Percentiles rank a stretch among this genome's conserved stretches.
phyloP scores from a whole-genome alignment of 2,797 vertebrate genomes.

The Triplophysa bombifrons region DNA sequence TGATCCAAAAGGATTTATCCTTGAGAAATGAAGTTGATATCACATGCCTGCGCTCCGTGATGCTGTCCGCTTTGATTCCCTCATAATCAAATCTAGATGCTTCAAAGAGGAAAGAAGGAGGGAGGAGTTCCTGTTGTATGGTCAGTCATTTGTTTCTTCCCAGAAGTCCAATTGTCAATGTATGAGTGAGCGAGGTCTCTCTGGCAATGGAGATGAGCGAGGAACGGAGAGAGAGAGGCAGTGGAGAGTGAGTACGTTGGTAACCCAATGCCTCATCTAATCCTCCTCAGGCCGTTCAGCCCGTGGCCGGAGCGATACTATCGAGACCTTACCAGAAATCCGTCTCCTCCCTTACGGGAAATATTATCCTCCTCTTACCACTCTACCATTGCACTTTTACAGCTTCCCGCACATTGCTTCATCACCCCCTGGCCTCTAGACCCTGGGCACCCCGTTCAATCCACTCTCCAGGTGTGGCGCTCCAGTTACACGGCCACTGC shows the following conservation, averaged over 20 bases:
- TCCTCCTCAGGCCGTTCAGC: slow-evolving; percentile 42
- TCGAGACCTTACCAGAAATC: slow-evolving; percentile 76
- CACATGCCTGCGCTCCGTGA: not conserved
- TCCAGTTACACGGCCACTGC: slow-evolving; percentile 27
- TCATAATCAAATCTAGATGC: slow-evolving; percentile 23
- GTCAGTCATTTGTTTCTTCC: slow-evolving; percentile 49
- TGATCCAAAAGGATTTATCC: not conserved
- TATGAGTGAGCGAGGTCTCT: slow-evolving; percentile 35
- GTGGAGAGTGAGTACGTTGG: slow-evolving; percentile 47
- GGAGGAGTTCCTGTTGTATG: slow-evolving; percentile 41
- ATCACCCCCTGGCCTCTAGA: slow-evolving; percentile 50
- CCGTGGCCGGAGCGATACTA: slow-evolving; percentile 72
- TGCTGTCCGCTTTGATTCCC: not conserved
- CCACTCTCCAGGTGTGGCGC: slow-evolving; percentile 40
- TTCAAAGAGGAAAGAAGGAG: not conserved
- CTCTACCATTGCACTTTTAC: slow-evolving; percentile 32
- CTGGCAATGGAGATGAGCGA: slow-evolving; percentile 45
- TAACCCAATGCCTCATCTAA: slow-evolving; percentile 59
- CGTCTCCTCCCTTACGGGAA: slow-evolving; percentile 75
- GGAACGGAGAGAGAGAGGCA: slow-evolving; percentile 27
- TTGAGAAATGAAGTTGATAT: slow-evolving; percentile 20
- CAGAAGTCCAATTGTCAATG: slow-evolving; percentile 52
- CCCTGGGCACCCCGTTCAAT: slow-evolving; percentile 23
- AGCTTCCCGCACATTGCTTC: slow-evolving; percentile 46
- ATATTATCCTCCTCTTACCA: slow-evolving; percentile 53